These are phyloP conservation scores for Dissostichus mawsoni DNA, from an alignment of 2,113 vertebrate species.

Conservation along the genomic window DNA sequence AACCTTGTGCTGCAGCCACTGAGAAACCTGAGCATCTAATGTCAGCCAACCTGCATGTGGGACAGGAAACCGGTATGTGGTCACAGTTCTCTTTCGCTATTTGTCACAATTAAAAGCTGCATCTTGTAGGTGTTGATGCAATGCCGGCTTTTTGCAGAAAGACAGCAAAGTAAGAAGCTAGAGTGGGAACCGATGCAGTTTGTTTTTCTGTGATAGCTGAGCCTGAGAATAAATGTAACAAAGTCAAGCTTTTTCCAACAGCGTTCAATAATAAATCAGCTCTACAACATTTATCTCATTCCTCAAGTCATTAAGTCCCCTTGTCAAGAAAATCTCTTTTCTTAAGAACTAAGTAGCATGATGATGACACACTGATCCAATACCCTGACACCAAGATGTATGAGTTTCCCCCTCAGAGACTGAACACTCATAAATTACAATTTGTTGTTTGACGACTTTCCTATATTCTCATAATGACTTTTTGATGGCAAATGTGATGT, in stretches of 20 bases:
- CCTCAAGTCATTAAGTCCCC: slow-evolving; percentile 9
- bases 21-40: slow-evolving; percentile 29
- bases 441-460: neutral
- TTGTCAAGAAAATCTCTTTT: slow-evolving; percentile 9
- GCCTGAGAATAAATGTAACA: slow-evolving; percentile 51
- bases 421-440: neutral
- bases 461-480: neutral
- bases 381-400: neutral
- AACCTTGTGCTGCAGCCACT: slow-evolving; percentile 4
- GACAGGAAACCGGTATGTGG: neutral
- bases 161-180: no score
- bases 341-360: neutral
- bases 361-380: slow-evolving; percentile 51
- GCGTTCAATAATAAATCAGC: slow-evolving; percentile 46
- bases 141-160: slow-evolving; percentile 1
- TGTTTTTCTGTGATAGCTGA: slow-evolving; percentile 51
- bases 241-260: neutral
- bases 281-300: slow-evolving; percentile 26
- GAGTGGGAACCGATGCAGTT: slow-evolving; percentile 39
- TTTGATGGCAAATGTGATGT: neutral
- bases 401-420: neutral
- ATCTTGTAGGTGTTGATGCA: neutral
- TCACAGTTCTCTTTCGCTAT: neutral
- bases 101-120: slow-evolving; percentile 1
- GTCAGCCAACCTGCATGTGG: slow-evolving; percentile 4